Conservation (phyloP, 2,888 invertebrate genomes). For the Esperia sulphurella region DNA sequence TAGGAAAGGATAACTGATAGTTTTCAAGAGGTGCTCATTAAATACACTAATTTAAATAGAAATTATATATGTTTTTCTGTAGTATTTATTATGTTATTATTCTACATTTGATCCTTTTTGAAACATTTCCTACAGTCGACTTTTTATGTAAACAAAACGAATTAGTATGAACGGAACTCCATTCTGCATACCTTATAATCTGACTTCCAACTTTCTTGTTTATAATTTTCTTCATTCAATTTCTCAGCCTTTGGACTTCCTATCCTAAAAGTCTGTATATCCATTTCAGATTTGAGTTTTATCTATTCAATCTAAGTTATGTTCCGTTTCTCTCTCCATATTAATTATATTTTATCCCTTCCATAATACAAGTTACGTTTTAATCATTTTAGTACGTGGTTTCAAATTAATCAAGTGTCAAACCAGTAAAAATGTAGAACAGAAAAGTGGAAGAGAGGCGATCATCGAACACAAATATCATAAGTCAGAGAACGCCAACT, state of each 20-base stretch:
- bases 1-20: conserved; percentile 1
- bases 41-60: no score
- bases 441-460: conserved; percentile 20
- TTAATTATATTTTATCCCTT: not conserved
- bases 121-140: no score
- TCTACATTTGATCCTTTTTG: no score
- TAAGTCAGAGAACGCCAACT: conserved; percentile 52
- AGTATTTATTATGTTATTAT: no score
- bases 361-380: not conserved
- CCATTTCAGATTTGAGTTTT: not conserved
- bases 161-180: no score
- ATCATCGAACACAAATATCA: conserved; percentile 48
- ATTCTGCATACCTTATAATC: no score
- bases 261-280: conserved; percentile 13
- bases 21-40: not conserved
- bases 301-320: not conserved
- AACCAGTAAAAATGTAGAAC: no score
- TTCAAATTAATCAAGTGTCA: not conserved
- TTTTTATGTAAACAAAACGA: no score
- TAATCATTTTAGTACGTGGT: not conserved
- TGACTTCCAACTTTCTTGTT: not conserved
- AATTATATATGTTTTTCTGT: no score
- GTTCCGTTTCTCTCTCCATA: not conserved
- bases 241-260: conserved; percentile 28
- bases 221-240: not conserved